Evolutionary conservation across 2,797 vertebrate genomes (phyloP).

Genomic region (Gallinago stenura): DNA sequence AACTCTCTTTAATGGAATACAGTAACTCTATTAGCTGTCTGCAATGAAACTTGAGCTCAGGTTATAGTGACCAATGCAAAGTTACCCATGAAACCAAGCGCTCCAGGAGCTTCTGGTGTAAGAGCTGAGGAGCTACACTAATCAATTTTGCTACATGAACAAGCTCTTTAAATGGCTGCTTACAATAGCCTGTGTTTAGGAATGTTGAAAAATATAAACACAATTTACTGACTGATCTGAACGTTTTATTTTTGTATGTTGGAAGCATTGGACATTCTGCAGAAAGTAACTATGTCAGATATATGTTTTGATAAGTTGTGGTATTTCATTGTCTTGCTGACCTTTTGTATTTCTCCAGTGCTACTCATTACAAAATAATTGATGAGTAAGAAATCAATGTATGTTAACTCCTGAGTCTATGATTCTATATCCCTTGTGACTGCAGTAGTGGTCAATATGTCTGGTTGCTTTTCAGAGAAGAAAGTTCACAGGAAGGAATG

Average conservation of each 20-base stretch:
- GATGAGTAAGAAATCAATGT: constrained; percentile 2
- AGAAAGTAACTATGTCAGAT: neutral
- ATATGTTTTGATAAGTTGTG: neutral
- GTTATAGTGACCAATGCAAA: constrained; percentile 1
- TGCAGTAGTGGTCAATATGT: neutral
- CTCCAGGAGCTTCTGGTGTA: neutral
- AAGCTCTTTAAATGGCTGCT: neutral
- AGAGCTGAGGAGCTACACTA: neutral
- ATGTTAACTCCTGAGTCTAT: neutral
- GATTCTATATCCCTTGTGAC: neutral
- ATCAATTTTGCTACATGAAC: neutral
- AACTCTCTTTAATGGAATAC: constrained; percentile 15
- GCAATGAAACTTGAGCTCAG: neutral
- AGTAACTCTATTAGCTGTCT: constrained; percentile 11
- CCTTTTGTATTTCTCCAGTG: neutral
- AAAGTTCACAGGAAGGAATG: neutral
- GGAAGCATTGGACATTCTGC: neutral
- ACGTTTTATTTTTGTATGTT: neutral
- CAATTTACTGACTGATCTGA: neutral
- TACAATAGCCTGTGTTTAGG: neutral
- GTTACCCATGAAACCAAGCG: constrained; percentile 4
- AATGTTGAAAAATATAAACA: neutral
- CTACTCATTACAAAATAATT: constrained; percentile 12
- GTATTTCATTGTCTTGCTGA: neutral
- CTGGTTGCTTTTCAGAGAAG: neutral